These are phyloP conservation scores for Agapornis canus DNA, from an alignment of 2,797 vertebrate species.

Conservation along the genomic window DNA sequence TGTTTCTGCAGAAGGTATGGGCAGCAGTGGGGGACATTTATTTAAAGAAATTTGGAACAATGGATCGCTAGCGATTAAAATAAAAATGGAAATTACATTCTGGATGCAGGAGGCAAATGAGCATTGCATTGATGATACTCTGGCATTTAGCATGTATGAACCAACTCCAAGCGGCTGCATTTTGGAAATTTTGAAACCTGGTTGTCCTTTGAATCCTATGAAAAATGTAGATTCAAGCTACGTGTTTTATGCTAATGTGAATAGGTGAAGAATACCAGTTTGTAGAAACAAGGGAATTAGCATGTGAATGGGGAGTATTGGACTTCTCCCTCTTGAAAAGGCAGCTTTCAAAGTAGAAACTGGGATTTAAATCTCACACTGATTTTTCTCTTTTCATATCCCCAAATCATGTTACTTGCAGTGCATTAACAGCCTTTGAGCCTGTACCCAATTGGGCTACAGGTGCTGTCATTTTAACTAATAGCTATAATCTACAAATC, in stretches of 20 bases:
- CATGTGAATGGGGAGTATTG: slow-evolving; percentile 38
- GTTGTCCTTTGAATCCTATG: slow-evolving; percentile 15
- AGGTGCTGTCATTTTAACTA: slow-evolving; percentile 18
- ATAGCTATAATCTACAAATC: not conserved
- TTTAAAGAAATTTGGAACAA: slow-evolving; percentile 60
- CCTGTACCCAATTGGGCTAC: not conserved
- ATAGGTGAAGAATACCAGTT: slow-evolving; percentile 44
- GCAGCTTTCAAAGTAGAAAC: slow-evolving; percentile 12
- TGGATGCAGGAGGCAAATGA: slow-evolving; percentile 45
- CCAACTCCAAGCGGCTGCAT: not conserved
- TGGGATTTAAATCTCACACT: not conserved
- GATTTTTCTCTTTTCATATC: slow-evolving; percentile 29
- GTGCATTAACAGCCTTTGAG: slow-evolving; percentile 9
- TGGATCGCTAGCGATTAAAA: slow-evolving; percentile 47
- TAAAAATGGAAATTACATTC: slow-evolving; percentile 59
- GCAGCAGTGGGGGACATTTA: slow-evolving; percentile 55
- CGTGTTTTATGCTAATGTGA: slow-evolving; percentile 46
- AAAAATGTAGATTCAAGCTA: slow-evolving; percentile 41
- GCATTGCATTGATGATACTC: slow-evolving; percentile 27
- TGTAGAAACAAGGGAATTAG: slow-evolving; percentile 54
- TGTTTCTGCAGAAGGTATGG: slow-evolving; percentile 41
- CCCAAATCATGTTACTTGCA: slow-evolving; percentile 9
- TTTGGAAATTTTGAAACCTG: slow-evolving; percentile 4
- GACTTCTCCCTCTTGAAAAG: slow-evolving; percentile 22
- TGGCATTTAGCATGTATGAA: slow-evolving; percentile 1